Percentiles rank a stretch among this genome's conserved stretches.
phyloP scores from a whole-genome alignment of 2,888 invertebrate species.

The Erebia aethiops region DNA sequence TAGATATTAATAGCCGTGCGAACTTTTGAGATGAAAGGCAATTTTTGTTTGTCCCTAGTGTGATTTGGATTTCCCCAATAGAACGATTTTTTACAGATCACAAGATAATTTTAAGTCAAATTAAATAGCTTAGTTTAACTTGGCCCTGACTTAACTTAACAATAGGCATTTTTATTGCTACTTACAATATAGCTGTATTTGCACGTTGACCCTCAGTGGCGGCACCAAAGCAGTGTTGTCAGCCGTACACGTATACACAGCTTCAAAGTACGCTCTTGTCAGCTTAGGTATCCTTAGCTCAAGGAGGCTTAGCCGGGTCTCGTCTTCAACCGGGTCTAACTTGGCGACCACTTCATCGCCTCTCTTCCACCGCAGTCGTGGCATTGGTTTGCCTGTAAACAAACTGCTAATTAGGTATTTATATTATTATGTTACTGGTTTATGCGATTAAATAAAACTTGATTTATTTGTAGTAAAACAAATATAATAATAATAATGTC shows the following conservation, averaged over 20 bases:
- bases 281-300: constrained; percentile 69
- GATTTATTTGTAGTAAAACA: no score
- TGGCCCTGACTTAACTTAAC: no score
- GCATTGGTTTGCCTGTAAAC: constrained; percentile 72
- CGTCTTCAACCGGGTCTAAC: constrained; percentile 65
- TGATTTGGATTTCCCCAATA: no score
- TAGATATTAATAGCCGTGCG: no score
- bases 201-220: constrained; percentile 85
- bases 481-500: no score
- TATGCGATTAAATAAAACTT: no score
- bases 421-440: not conserved
- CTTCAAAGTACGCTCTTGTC: constrained; percentile 86
- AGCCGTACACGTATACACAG: constrained; percentile 88
- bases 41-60: no score
- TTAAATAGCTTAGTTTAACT: no score
- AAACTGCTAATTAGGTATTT: not conserved
- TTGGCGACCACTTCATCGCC: constrained; percentile 74
- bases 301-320: constrained; percentile 60
- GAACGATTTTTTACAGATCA: no score
- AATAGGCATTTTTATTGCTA: constrained; percentile 45
- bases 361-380: constrained; percentile 75
- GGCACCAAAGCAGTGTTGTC: constrained; percentile 87
- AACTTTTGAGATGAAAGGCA: no score
- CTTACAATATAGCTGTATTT: constrained; percentile 87
- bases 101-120: no score